Evolutionary conservation across 2,888 invertebrate species (phyloP).

Genomic region (Parnassius orleans): DNA sequence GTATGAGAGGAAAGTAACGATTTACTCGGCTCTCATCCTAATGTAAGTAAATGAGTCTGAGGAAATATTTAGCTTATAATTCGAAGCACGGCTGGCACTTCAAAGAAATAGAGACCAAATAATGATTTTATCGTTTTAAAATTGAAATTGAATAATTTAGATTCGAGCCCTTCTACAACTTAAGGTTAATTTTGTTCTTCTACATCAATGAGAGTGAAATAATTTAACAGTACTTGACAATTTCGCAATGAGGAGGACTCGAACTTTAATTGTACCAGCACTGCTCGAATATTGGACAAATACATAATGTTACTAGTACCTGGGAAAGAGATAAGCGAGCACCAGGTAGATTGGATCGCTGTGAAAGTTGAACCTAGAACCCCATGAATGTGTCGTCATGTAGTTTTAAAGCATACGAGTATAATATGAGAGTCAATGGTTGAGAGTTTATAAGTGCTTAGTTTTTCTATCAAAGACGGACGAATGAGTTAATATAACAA

Average conservation of each 20-base stretch:
- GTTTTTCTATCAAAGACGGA: background rate
- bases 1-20: background rate
- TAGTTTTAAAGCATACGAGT: constrained; percentile 16
- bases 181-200: background rate
- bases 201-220: background rate
- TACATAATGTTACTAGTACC: constrained; percentile 36
- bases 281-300: constrained; percentile 33
- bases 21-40: background rate
- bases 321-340: constrained; percentile 41
- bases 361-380: constrained; percentile 44
- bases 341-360: constrained; percentile 39
- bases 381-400: constrained; percentile 33
- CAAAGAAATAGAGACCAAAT: constrained; percentile 6
- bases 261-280: constrained; percentile 37
- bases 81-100: constrained; percentile 18
- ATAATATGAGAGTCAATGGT: background rate
- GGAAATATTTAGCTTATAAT: no score
- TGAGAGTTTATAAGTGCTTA: constrained; percentile 9
- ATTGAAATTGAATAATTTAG: constrained; percentile 2
- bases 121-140: background rate
- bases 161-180: background rate
- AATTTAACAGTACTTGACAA: background rate
- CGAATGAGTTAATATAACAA: background rate
- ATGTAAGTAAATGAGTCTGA: constrained; percentile 2
- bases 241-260: constrained; percentile 5